These are phyloP conservation scores for Montipora capricornis DNA, from an alignment of 64 coral and sea anemone genomes.

Conservation along the genomic window DNA sequence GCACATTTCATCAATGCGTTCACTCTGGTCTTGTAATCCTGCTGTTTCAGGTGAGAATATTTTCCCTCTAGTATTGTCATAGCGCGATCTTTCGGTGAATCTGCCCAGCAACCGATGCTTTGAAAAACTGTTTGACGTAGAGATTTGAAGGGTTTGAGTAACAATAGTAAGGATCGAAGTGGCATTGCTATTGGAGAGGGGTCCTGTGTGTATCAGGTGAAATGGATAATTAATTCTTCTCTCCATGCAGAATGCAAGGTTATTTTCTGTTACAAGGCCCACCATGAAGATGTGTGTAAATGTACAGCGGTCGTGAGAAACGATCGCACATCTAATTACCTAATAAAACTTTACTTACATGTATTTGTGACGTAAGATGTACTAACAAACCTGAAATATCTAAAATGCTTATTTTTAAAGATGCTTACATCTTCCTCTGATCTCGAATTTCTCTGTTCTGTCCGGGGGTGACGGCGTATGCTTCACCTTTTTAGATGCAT, in stretches of 20 bases:
- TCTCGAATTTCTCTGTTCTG: conserved; percentile 54
- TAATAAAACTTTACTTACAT: too few relatives aligned
- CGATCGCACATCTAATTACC: too few relatives aligned
- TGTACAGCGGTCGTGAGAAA: too few relatives aligned
- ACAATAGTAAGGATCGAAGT: too few relatives aligned
- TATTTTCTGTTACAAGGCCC: too few relatives aligned
- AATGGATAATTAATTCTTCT: too few relatives aligned
- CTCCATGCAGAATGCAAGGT: too few relatives aligned
- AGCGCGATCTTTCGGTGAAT: conserved; percentile 33
- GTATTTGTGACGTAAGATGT: too few relatives aligned
- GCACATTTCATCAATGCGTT: conserved; percentile 88
- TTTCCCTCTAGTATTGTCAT: conserved; percentile 62
- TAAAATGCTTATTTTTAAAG: not conserved
- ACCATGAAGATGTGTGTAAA: too few relatives aligned
- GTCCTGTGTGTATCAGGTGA: too few relatives aligned
- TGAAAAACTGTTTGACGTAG: conserved; percentile 61
- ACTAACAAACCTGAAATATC: not conserved
- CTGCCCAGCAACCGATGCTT: conserved; percentile 84
- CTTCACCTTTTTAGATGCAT: not conserved
- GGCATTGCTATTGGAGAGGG: too few relatives aligned
- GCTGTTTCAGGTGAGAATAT: conserved; percentile 51
- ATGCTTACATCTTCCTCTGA: conserved; percentile 71
- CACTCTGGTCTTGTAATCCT: conserved; percentile 60
- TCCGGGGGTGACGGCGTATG: conserved; percentile 47
- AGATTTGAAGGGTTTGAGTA: not conserved